Evolutionary conservation across 1,140 invertebrate species (phyloP).

Genomic region (Caenorhabditis inopinata): DNA sequence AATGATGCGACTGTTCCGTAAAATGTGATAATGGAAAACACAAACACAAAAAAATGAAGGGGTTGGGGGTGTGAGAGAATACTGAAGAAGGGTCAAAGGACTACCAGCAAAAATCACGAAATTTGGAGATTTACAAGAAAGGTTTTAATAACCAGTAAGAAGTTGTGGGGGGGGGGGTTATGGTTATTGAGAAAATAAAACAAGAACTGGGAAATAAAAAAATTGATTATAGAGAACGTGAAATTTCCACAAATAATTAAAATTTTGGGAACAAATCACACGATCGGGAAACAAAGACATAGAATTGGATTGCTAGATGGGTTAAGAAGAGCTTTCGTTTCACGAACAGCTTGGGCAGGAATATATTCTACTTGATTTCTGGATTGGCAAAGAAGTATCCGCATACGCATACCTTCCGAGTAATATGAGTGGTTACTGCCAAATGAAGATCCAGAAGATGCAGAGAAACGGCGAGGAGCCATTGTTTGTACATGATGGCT

Average conservation of each 20-base stretch:
- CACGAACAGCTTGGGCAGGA: slow-evolving; percentile 41
- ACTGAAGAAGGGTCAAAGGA: not conserved
- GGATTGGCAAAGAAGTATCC: slow-evolving; percentile 60
- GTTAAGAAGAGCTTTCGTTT: slow-evolving; percentile 45
- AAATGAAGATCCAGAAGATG: not conserved
- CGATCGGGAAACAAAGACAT: slow-evolving; percentile 45
- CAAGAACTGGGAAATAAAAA: not conserved
- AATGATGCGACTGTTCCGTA: not conserved
- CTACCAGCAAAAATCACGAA: not conserved
- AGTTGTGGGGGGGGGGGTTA: not conserved
- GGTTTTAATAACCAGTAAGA: not conserved
- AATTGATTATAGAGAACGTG: no score
- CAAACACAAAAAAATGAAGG: not conserved
- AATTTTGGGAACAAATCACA: not conserved
- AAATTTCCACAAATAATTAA: not conserved
- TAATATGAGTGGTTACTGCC: not conserved
- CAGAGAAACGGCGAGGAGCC: slow-evolving; percentile 29
- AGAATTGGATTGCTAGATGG: slow-evolving; percentile 45
- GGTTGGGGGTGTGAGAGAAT: not conserved
- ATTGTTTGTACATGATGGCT: slow-evolving; percentile 56
- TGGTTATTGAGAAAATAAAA: not conserved
- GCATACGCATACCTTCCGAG: slow-evolving; percentile 53
- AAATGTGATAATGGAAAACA: no score
- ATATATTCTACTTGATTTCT: slow-evolving; percentile 24
- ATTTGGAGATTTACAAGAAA: not conserved